Evolutionary conservation across 2,888 invertebrate species (phyloP).

Genomic region (Patella caerulea): DNA sequence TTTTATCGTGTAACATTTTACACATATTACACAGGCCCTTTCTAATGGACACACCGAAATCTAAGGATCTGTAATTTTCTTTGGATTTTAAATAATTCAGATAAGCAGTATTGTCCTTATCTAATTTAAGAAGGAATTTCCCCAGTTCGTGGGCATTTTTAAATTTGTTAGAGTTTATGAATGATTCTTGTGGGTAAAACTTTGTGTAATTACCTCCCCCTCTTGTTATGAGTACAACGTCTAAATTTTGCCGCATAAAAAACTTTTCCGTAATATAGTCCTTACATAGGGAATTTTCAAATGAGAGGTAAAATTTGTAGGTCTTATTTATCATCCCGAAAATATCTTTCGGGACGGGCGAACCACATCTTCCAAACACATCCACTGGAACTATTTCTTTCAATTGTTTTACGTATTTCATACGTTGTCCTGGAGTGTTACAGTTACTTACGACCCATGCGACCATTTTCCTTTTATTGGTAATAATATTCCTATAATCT

Average conservation of each 20-base stretch:
- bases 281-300: slow-evolving; percentile 36
- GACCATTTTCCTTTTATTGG: slow-evolving; percentile 24
- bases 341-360: neutral
- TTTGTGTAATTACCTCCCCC: slow-evolving; percentile 32
- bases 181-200: slow-evolving; percentile 22
- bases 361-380: slow-evolving; percentile 33
- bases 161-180: slow-evolving; percentile 22
- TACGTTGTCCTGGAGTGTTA: slow-evolving; percentile 22
- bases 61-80: neutral
- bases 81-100: neutral
- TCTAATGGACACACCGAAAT: neutral
- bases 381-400: slow-evolving; percentile 28
- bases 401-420: slow-evolving; percentile 22
- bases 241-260: slow-evolving; percentile 15
- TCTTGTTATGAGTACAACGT: slow-evolving; percentile 29
- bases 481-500: neutral
- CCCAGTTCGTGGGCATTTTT: slow-evolving; percentile 17
- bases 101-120: neutral
- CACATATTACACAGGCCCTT: neutral
- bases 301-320: slow-evolving; percentile 36
- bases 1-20: neutral
- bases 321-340: slow-evolving; percentile 15
- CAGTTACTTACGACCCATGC: slow-evolving; percentile 32
- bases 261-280: slow-evolving; percentile 39
- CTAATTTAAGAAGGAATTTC: slow-evolving; percentile 13